Conservation (phyloP, 2,113 vertebrate genomes). For the Salvator merianae region DNA sequence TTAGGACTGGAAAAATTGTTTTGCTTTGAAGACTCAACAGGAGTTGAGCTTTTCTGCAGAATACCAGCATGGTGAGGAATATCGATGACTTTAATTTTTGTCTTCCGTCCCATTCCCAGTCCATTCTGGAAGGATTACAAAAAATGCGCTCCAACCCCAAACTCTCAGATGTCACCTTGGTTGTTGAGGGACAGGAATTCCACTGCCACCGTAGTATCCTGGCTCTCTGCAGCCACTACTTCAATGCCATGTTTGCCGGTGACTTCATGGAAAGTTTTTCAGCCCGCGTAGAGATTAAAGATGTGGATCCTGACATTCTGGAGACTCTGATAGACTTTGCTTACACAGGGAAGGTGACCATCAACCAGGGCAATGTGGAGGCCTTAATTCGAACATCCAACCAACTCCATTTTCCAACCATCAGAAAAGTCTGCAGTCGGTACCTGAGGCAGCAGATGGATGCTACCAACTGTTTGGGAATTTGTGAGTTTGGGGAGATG, state of each 20-base stretch:
- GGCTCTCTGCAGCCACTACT: slow-evolving; percentile 94
- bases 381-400: slow-evolving; percentile 85
- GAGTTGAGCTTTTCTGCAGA: fast-evolving
- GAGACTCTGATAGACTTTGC: slow-evolving; percentile 87
- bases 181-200: slow-evolving; percentile 83
- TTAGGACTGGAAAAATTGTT: not conserved
- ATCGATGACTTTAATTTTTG: slow-evolving; percentile 93
- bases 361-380: slow-evolving; percentile 93
- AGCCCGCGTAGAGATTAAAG: slow-evolving; percentile 87
- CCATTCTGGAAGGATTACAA: slow-evolving; percentile 87
- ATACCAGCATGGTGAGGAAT: slow-evolving; percentile 87
- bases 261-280: slow-evolving; percentile 92
- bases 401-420: slow-evolving; percentile 88
- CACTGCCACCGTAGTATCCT: slow-evolving; percentile 91
- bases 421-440: slow-evolving; percentile 88
- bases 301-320: slow-evolving; percentile 81
- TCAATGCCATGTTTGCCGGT: slow-evolving; percentile 92
- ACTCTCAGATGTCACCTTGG: slow-evolving; percentile 87
- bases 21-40: not conserved
- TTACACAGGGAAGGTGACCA: slow-evolving; percentile 92
- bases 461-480: slow-evolving; percentile 92
- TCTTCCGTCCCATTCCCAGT: slow-evolving; percentile 89
- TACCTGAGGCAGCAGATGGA: slow-evolving; percentile 97
- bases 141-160: slow-evolving; percentile 85
- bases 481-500: slow-evolving; percentile 92